Evolutionary conservation across 2,888 invertebrate species (phyloP), one percentile per base, ranked within the genome.

Genomic region (Euclidia mi): DNA sequence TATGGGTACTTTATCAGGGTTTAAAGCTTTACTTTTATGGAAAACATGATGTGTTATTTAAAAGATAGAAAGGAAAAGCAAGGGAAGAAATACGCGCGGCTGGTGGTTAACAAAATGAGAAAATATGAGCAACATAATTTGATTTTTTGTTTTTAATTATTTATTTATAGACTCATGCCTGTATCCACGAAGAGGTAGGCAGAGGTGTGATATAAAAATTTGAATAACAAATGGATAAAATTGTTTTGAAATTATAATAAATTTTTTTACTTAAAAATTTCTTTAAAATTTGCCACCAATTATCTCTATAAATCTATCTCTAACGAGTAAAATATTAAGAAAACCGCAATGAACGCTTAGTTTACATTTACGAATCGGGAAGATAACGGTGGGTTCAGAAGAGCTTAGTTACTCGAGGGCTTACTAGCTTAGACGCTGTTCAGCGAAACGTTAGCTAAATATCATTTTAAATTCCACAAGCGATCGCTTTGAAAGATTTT

Each of bases 271-370:
- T 12, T 28, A 9, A 29, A 42, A 42, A n/a, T 14, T 42, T 29
- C 10, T 2, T 15, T 42, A 20, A 32, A 20, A 37, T 37, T 48
- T 40, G 53, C 53, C 37, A 29, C 3, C 47, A 53, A 47, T 65
- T 50, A 37, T 17, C 38, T 47, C 32, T 12, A 10, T 38, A 50
- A 47, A n/a, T n/a, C n/a, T 32, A n/a, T n/a, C n/a, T n/a, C n/a
- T n/a, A 58, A 56, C 47, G 51, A 57, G 57, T 29, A 37, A 35
- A 43, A 58, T 31, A 58, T 66, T 72, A 57, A 49, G 40, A 17
- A 47, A 61, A 60, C 50, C 51, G 41, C 35, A 20, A 42, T 56
- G 17, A 52, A 34, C 20, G 25, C 17, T 55, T 55, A 55, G 51
- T 64, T 60, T 56, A 56, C 49, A 57, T 58, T 55, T 60, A 53